Base-by-base conservation (phyloP, 2,888 invertebrate genomes). In the Uropetala carovei region DNA sequence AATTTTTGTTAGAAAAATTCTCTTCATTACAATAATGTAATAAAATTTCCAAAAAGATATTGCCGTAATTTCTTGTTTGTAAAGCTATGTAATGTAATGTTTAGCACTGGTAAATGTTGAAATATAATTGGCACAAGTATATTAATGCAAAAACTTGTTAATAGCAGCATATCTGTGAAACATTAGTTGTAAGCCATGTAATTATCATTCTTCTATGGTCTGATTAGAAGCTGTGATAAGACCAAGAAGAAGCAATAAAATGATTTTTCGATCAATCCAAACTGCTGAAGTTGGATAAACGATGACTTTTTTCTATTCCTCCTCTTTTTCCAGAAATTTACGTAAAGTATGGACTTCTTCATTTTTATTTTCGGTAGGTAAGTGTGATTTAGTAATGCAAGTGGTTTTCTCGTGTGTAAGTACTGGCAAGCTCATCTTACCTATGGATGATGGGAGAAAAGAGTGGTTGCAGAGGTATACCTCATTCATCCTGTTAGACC, bases 231-330 rank as follows among this genome's bases (percentile, higher is more conserved):
- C 59, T 64, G 64, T 89, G 64, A 64, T 60, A 59, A 43, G 64
- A 60, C 64, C 89, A 64, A 16, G 30, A 64, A 60, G 43, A 89
- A 89, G 60, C 89, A 89, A 59, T 86, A 86, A 86, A 86, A 30
- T 89, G 60, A 75, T 75, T 75, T 75, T 22, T 75, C 75, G n/a
- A 75, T 75, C 27, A 75, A n/a, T 9, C 16, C n/a, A 8, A 22
- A 75, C 75, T 75, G 27, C n/a, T 75, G 22, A 75, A 75, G 10
- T 75, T 75, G 75, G 75, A 75, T 22, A 75, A 16, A 75, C 22
- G 27, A 11, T 75, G 27, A 75, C 75, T 27, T 75, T 75, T 75
- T 27, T 27, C 75, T 27, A 22, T 75, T 27, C 27, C 75, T 75
- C 75, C 27, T 27, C 75, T 22, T 75, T 22, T 75, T 22, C 0